A percentile compares a stretch with the other conserved stretches of the same genome.
phyloP scores from a whole-genome alignment of 2,797 vertebrate genomes.

The Mallotus villosus region DNA sequence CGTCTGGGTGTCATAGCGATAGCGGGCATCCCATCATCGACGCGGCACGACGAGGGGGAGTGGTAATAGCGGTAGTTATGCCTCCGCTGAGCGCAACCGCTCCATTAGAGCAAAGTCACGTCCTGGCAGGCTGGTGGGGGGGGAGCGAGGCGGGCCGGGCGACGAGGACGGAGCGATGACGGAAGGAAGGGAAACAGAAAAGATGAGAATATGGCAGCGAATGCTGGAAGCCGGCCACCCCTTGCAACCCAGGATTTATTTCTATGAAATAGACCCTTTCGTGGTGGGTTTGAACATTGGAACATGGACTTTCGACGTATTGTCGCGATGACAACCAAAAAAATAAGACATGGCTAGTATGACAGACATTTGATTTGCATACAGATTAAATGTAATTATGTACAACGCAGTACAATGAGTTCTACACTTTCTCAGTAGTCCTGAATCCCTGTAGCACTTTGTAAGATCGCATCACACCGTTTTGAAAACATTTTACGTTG shows the following conservation, averaged over 20 bases:
- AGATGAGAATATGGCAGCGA: conserved; percentile 36
- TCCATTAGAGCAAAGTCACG: conserved; percentile 13
- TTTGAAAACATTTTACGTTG: neutral
- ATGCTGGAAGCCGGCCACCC: conserved; percentile 39
- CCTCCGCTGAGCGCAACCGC: conserved; percentile 18
- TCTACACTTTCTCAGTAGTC: conserved; percentile 66
- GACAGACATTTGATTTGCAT: conserved; percentile 57
- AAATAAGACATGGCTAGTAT: conserved; percentile 4
- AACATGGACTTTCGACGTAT: conserved; percentile 39
- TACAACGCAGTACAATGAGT: conserved; percentile 57
- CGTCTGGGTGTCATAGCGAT: neutral
- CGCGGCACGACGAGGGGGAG: neutral
- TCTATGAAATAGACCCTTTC: conserved; percentile 53
- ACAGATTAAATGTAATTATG: conserved; percentile 59
- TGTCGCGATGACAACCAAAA: conserved; percentile 30
- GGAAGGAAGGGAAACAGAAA: neutral
- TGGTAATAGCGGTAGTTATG: neutral
- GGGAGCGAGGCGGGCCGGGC: neutral
- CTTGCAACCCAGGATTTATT: conserved; percentile 68
- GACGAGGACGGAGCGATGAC: neutral
- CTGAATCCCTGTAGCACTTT: conserved; percentile 62
- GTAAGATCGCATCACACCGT: conserved; percentile 29
- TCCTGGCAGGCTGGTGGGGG: neutral
- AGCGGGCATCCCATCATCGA: conserved; percentile 4
- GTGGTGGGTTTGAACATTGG: conserved; percentile 50